Evolutionary conservation across 2,113 vertebrate species (phyloP).

Genomic region (Corvus cornix): DNA sequence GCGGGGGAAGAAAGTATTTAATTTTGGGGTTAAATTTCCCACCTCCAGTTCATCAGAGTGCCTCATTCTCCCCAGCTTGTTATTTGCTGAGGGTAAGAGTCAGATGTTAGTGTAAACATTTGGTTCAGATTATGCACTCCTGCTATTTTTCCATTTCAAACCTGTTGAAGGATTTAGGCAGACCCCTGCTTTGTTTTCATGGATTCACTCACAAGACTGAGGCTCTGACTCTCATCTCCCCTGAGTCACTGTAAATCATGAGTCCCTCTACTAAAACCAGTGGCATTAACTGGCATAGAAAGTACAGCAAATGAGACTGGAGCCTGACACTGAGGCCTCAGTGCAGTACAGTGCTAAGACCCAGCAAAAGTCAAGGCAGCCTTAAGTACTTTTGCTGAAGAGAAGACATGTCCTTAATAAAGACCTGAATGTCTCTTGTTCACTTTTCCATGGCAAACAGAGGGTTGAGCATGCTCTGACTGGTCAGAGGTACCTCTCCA

Average conservation of each 20-base stretch:
- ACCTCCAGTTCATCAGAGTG: not conserved
- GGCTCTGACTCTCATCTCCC: conserved; percentile 41
- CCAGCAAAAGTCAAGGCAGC: not conserved
- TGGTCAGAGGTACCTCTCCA: not conserved
- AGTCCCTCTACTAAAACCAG: not conserved
- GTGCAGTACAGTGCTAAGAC: not conserved
- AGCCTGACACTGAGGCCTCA: not conserved
- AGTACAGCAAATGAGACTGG: not conserved
- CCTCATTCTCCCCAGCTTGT: not conserved
- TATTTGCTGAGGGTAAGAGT: not conserved
- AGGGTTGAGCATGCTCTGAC: not conserved
- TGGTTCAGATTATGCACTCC: conserved; percentile 15
- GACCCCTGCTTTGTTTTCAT: not conserved
- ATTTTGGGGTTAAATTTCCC: not conserved
- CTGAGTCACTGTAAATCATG: not conserved
- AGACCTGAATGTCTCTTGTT: not conserved
- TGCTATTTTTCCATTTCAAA: not conserved
- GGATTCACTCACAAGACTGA: not conserved
- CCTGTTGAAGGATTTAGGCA: not conserved
- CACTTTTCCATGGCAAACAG: not conserved
- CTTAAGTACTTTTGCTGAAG: not conserved
- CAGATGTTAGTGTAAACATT: not conserved
- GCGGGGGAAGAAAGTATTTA: not conserved
- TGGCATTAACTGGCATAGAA: not conserved
- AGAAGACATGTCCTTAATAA: not conserved